phyloP scores from a whole-genome alignment of 2,797 vertebrate genomes.

The Limosa lapponica region DNA sequence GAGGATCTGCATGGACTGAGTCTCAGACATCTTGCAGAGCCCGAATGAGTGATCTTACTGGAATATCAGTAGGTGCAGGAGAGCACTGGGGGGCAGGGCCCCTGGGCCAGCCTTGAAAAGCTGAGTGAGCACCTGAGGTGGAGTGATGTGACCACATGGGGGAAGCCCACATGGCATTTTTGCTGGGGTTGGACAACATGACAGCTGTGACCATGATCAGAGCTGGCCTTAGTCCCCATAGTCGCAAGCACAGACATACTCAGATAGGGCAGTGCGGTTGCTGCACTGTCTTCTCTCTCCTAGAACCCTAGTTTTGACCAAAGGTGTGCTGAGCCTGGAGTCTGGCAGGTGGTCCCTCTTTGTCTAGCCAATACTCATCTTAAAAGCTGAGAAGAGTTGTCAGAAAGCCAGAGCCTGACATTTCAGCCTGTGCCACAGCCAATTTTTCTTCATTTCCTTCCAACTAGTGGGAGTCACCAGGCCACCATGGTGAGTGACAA shows the following conservation, averaged over 20 bases:
- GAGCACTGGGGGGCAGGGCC: not conserved
- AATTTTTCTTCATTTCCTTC: not conserved
- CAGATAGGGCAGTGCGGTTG: not conserved
- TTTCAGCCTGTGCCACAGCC: not conserved
- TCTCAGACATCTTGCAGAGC: not conserved
- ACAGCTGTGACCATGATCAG: not conserved
- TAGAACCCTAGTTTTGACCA: not conserved
- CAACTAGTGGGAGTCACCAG: not conserved
- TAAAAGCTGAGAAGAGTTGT: not conserved
- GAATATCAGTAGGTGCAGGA: accelerated
- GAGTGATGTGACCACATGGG: not conserved
- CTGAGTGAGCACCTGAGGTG: not conserved
- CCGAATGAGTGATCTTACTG: accelerated
- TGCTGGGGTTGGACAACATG: not conserved
- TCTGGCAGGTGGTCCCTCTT: not conserved
- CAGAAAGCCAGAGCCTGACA: not conserved
- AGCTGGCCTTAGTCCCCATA: not conserved
- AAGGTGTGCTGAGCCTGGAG: not conserved
- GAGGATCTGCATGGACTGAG: not conserved
- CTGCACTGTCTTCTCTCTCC: not conserved
- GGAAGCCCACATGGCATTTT: not conserved
- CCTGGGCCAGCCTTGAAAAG: not conserved
- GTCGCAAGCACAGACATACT: not conserved
- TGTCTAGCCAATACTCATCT: not conserved
- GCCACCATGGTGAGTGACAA: not conserved